phyloP scores from a whole-genome alignment of 2,797 vertebrate genomes.

The Pterois miles region DNA sequence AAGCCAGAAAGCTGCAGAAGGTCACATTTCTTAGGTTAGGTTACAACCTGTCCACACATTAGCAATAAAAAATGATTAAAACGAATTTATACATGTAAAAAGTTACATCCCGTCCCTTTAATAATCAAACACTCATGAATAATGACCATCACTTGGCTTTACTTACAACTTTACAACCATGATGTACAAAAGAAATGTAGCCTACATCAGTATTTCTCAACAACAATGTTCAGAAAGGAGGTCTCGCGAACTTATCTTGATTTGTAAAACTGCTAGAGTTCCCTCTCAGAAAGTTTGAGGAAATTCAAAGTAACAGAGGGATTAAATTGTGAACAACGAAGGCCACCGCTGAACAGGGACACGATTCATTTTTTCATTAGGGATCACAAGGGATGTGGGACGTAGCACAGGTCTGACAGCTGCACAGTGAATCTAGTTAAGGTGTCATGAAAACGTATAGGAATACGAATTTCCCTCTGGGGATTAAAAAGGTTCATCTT shows the following conservation, averaged over 20 bases:
- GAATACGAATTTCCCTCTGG: no score
- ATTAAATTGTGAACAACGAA: neutral
- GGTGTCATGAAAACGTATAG: slow-evolving; percentile 42
- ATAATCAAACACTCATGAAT: neutral
- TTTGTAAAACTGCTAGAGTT: neutral
- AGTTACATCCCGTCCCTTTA: neutral
- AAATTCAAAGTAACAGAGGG: slow-evolving; percentile 13
- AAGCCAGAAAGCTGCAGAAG: no score
- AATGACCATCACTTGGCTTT: neutral
- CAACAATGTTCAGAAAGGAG: neutral
- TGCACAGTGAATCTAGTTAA: slow-evolving; percentile 40
- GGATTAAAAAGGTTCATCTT: no score
- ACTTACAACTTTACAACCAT: neutral
- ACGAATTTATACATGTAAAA: no score
- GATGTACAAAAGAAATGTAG: neutral
- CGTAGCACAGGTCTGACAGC: neutral
- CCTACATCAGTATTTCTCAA: neutral
- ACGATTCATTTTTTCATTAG: slow-evolving; percentile 23
- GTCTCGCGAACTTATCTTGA: neutral
- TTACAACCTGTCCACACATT: no score
- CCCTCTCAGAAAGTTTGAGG: neutral
- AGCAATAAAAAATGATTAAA: no score
- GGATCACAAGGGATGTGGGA: slow-evolving; percentile 28
- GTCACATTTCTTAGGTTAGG: no score
- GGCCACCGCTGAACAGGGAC: neutral